Conservation (phyloP, 2,888 invertebrate genomes). For the Tillus elongatus region DNA sequence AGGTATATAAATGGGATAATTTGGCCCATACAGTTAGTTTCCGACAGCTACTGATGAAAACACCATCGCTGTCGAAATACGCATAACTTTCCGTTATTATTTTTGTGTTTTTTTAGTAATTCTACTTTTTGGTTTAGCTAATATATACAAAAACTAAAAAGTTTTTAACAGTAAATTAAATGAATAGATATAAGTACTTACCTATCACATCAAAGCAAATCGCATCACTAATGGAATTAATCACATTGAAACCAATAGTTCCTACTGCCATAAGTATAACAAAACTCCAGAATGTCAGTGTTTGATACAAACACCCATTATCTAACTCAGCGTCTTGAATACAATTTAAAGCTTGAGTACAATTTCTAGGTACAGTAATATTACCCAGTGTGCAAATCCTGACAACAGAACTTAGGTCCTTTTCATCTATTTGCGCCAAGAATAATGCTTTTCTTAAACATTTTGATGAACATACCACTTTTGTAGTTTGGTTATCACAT, state of each 20-base stretch:
- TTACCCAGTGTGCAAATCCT: not conserved
- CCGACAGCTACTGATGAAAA: too few relatives aligned
- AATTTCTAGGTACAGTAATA: not conserved
- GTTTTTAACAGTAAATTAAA: not conserved
- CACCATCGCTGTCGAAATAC: too few relatives aligned
- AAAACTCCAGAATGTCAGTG: constrained; percentile 63
- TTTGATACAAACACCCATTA: constrained; percentile 46
- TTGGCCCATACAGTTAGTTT: too few relatives aligned
- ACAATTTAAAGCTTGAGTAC: constrained; percentile 20
- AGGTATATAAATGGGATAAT: too few relatives aligned
- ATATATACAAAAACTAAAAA: too few relatives aligned
- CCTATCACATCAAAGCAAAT: constrained; percentile 83
- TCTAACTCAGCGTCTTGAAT: constrained; percentile 29
- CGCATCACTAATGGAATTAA: constrained; percentile 80
- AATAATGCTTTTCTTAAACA: constrained; percentile 1
- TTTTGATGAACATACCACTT: constrained; percentile 10
- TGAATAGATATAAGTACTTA: constrained; percentile 33
- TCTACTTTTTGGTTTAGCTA: too few relatives aligned
- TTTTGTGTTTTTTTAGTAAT: too few relatives aligned
- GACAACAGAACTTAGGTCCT: not conserved
- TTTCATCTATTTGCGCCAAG: not conserved
- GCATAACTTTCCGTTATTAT: too few relatives aligned
- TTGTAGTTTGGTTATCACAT: constrained; percentile 17
- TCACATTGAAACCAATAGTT: constrained; percentile 73
- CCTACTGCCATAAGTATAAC: constrained; percentile 63